These are phyloP conservation scores for Aphodius sticticus DNA, from an alignment of 2,888 invertebrate species.

Conservation along the genomic window DNA sequence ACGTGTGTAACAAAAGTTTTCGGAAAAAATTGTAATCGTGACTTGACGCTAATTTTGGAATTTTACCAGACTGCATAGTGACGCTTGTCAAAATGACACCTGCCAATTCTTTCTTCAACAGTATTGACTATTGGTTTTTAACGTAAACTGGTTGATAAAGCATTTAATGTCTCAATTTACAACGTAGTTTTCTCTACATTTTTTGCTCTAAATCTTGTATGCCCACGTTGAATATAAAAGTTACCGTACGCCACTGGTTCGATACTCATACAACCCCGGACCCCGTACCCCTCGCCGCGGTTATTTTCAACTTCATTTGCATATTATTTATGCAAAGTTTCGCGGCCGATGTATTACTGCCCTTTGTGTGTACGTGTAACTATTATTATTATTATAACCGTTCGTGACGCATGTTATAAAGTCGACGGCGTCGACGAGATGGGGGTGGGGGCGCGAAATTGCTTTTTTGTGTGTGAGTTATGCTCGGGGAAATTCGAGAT, in stretches of 20 bases:
- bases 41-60: too few species aligned
- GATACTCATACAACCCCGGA: not conserved
- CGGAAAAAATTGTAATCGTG: too few species aligned
- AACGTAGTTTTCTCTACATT: too few species aligned
- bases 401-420: slow-evolving; percentile 45
- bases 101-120: too few species aligned
- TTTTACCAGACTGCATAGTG: too few species aligned
- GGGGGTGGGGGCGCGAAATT: not conserved
- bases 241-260: not conserved
- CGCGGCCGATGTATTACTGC: slow-evolving; percentile 43
- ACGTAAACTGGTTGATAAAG: too few species aligned
- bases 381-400: slow-evolving; percentile 16
- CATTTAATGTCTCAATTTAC: too few species aligned
- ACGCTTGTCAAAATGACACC: too few species aligned
- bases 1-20: too few species aligned
- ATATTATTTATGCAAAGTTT: slow-evolving; percentile 51
- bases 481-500: not conserved
- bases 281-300: slow-evolving; percentile 7
- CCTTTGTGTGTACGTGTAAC: not conserved
- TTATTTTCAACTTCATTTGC: slow-evolving; percentile 47
- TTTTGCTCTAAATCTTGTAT: too few species aligned
- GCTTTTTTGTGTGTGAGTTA: slow-evolving; percentile 4
- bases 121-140: too few species aligned
- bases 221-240: not conserved
- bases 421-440: not conserved